Evolutionary conservation across 2,888 invertebrate genomes (phyloP).

Genomic region (Micoletzkya japonica): DNA sequence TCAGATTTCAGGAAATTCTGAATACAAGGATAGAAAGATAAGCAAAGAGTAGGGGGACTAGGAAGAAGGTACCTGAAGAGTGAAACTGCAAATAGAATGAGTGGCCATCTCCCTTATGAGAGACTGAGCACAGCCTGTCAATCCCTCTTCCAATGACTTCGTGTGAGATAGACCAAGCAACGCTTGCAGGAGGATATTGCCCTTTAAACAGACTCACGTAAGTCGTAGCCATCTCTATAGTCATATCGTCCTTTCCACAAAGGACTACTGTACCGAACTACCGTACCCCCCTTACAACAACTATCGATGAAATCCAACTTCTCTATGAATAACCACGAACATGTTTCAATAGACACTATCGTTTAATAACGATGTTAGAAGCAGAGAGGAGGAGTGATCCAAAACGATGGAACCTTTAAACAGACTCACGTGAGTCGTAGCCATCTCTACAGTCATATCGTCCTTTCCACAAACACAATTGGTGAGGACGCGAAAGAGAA

Average conservation of each 20-base stretch:
- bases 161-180: constrained; percentile 13
- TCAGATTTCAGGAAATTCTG: not conserved
- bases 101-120: constrained; percentile 1
- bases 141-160: constrained; percentile 11
- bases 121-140: constrained; percentile 11
- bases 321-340: too few species aligned
- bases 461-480: too few species aligned
- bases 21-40: not conserved
- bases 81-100: constrained; percentile 1
- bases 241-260: not conserved
- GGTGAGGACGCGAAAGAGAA: too few species aligned
- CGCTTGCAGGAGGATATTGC: constrained; percentile 13
- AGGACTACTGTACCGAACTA: not conserved
- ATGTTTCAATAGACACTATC: too few species aligned
- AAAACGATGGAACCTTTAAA: too few species aligned
- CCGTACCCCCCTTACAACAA: too few species aligned
- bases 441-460: not conserved
- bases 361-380: too few species aligned
- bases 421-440: not conserved
- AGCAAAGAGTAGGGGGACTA: not conserved
- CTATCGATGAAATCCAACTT: too few species aligned
- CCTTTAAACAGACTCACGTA: constrained; percentile 6
- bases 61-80: constrained; percentile 6
- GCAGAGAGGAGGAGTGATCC: too few species aligned
- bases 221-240: not conserved